These are phyloP conservation scores for Psittacula cyanocephala DNA, from an alignment of 2,113 vertebrate species.

Conservation along the genomic window DNA sequence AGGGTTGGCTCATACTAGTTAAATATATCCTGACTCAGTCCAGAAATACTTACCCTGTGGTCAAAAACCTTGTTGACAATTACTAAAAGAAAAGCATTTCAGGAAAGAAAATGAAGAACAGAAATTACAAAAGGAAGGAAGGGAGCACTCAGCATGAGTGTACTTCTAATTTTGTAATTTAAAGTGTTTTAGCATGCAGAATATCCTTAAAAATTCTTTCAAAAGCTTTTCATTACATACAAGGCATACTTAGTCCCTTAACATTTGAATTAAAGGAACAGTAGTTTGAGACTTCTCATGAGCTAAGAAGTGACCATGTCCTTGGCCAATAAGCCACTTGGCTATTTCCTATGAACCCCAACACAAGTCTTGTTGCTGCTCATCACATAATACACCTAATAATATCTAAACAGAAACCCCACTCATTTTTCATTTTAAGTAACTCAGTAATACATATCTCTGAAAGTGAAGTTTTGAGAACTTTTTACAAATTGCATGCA, in stretches of 20 bases:
- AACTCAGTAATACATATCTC: neutral
- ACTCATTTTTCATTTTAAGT: neutral
- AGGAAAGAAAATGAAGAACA: neutral
- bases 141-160: neutral
- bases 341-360: neutral
- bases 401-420: neutral
- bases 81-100: neutral
- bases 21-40: neutral
- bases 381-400: neutral
- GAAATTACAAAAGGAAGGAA: neutral
- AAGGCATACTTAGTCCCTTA: neutral
- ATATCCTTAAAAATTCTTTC: neutral
- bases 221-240: neutral
- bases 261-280: neutral
- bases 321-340: neutral
- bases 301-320: neutral
- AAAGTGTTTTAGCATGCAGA: neutral
- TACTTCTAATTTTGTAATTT: neutral
- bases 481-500: neutral
- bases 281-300: neutral
- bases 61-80: neutral
- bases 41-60: neutral
- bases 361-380: neutral
- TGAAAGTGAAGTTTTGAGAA: neutral
- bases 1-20: neutral